phyloP scores from a whole-genome alignment of 2,113 vertebrate species.

The Arvicanthis niloticus region DNA sequence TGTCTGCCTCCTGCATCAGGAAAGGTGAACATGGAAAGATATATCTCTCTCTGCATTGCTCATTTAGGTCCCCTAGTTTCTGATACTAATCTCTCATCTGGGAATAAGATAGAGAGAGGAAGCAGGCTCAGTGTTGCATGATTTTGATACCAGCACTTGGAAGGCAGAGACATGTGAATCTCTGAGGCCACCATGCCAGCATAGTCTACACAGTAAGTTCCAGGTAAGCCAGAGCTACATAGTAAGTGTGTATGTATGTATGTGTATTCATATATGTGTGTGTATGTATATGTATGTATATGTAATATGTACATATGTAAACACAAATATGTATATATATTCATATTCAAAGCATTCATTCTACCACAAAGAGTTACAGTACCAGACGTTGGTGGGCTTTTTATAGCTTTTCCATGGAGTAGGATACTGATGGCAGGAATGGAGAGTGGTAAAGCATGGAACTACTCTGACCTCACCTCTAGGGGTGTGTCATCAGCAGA shows the following conservation, averaged over 20 bases:
- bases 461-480: not conserved
- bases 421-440: not conserved
- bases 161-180: not conserved
- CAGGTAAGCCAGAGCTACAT: not conserved
- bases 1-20: not conserved
- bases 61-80: not conserved
- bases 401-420: conserved; percentile 25
- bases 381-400: not conserved
- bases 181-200: not conserved
- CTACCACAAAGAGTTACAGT: not conserved
- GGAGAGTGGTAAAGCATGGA: no score
- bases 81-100: not conserved
- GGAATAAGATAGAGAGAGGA: not conserved
- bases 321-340: no score
- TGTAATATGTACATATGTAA: no score
- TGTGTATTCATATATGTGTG: no score
- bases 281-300: no score
- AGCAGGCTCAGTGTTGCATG: not conserved
- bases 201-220: not conserved
- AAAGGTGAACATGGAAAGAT: not conserved
- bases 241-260: not conserved
- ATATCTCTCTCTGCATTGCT: not conserved
- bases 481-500: not conserved
- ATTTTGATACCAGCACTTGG: not conserved
- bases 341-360: not conserved